Evolutionary conservation across 2,888 invertebrate genomes (phyloP).

Genomic region (Eilema griseolum): DNA sequence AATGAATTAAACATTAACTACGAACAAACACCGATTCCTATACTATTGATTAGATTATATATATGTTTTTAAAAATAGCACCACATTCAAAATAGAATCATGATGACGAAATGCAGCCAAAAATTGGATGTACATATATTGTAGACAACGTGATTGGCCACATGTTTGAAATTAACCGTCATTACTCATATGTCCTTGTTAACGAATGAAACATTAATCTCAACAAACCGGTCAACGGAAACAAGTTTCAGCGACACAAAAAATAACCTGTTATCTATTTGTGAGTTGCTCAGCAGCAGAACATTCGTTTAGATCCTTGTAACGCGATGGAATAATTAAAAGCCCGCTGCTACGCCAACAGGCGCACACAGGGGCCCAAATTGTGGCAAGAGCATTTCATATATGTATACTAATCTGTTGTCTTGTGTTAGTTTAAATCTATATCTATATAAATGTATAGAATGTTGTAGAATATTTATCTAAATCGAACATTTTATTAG

Average conservation of each 20-base stretch:
- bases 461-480: too few species aligned
- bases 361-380: neutral
- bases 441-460: neutral
- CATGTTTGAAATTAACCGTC: slow-evolving; percentile 20
- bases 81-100: neutral
- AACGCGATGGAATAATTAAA: slow-evolving; percentile 20
- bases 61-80: neutral
- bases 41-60: too few species aligned
- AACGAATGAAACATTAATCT: slow-evolving; percentile 56
- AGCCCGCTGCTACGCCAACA: neutral
- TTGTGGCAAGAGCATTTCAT: neutral
- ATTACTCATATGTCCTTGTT: slow-evolving; percentile 57
- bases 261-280: slow-evolving; percentile 52
- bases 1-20: neutral
- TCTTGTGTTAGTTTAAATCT: neutral
- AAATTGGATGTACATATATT: neutral
- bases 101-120: neutral
- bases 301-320: slow-evolving; percentile 28
- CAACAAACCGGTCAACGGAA: slow-evolving; percentile 52
- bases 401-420: neutral
- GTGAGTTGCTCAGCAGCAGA: slow-evolving; percentile 33
- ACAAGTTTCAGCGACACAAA: slow-evolving; percentile 58
- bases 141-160: slow-evolving; percentile 21
- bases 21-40: neutral
- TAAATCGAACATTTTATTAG: neutral